Evolutionary conservation across 2,888 invertebrate species (phyloP).

Genomic region (Kuschelorhynchus macadamiae): DNA sequence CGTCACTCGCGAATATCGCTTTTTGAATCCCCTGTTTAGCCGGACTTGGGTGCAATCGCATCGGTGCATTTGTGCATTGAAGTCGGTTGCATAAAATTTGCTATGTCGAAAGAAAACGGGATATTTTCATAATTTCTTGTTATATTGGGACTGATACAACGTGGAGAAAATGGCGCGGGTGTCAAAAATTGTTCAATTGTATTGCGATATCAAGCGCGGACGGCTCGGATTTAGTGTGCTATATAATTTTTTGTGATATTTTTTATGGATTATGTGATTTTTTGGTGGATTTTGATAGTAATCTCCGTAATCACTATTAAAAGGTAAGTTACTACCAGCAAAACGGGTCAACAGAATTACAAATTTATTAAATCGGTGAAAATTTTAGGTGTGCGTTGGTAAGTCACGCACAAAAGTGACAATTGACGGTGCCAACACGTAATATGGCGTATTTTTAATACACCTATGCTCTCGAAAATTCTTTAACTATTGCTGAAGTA

Average conservation of each 20-base stretch:
- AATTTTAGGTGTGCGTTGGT: conserved; percentile 32
- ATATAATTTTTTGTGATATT: conserved; percentile 13
- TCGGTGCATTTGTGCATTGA: conserved; percentile 50
- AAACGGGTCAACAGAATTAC: neutral
- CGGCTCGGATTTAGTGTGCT: conserved; percentile 14
- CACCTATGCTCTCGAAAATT: conserved; percentile 7
- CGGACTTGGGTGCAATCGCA: conserved; percentile 48
- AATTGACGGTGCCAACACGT: conserved; percentile 17
- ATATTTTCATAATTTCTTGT: conserved; percentile 5
- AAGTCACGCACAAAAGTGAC: conserved; percentile 32
- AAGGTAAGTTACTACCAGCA: conserved; percentile 14
- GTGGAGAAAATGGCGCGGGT: conserved; percentile 43
- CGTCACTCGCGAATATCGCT: conserved; percentile 38
- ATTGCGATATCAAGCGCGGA: neutral
- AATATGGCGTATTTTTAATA: conserved; percentile 25
- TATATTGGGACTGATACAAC: conserved; percentile 8
- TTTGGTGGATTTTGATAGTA: conserved; percentile 18
- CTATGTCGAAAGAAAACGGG: conserved; percentile 23
- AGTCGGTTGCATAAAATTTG: conserved; percentile 37
- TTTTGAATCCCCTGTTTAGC: conserved; percentile 41
- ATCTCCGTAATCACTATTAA: neutral
- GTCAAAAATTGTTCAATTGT: conserved; percentile 31
- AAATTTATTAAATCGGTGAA: neutral
- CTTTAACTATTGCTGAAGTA: no score
- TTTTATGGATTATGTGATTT: conserved; percentile 26